Base-by-base conservation (phyloP, 2,113 vertebrate species). In the Setophaga petechia region DNA sequence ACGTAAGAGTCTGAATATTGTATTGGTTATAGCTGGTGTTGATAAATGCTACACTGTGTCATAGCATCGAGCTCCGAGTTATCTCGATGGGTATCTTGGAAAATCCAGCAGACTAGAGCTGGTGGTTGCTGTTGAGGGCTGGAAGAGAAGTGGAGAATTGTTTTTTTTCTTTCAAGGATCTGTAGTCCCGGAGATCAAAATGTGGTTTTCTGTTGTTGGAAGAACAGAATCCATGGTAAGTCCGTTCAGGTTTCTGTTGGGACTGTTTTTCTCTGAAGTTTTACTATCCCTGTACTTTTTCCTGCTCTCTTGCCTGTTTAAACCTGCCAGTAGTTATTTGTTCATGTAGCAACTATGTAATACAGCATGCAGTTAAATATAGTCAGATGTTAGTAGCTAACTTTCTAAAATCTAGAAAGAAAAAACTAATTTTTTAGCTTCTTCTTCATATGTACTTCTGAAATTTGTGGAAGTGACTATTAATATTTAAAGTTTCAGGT, bases 161-260 rank as follows among this genome's bases (percentile, higher is more conserved):
- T 84, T 94, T 93, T 85, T 86, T 94, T 96, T 82, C 94, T 80
- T 91, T 91, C 72, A 84, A 96, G 96, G 88, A 90, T 96, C 73
- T 90, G 92, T 86, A 93, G 95, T 93, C 68, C 90, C 41, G 35
- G 92, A 91, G 91, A 77, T 89, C 97, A 98, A 90, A 98, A 99
- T 99, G 99, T 99, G 99, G 99, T 99, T 99, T 98, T 99, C 99
- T 88, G 99, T 99, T 94, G 98, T 99, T 93, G 99, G 99, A 96
- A 98, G 97, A 97, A 98, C 90, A 93, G 98, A 98, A 90, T 93
- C 98, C 89, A 44, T 90, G 98, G 98, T 99, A 98, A 98, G 98
- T 98, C 89, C 74, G 89, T 86, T 83, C 49, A 94, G 93, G 91
- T 92, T 81, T 95, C 86, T 83, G 72, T 89, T 81, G 69, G 67